These are phyloP conservation scores for Bombyx mandarina DNA, from an alignment of 1,140 invertebrate genomes.

Conservation along the genomic window DNA sequence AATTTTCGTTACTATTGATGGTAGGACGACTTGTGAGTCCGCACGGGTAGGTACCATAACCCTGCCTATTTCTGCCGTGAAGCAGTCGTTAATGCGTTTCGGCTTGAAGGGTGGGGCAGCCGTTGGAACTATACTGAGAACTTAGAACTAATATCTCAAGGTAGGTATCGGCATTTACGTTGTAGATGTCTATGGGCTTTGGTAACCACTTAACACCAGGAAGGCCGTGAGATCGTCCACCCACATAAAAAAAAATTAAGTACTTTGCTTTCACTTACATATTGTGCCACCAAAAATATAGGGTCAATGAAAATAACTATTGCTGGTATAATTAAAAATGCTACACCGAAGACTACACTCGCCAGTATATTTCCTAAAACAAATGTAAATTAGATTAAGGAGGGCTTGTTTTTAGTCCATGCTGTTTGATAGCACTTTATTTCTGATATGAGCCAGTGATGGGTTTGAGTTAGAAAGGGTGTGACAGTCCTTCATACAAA, in stretches of 20 bases:
- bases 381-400: background rate
- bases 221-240: background rate
- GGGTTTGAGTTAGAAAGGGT: no score
- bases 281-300: conserved; percentile 11
- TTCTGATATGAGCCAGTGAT: no score
- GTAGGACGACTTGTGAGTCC: no score
- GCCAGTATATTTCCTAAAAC: conserved; percentile 12
- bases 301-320: conserved; percentile 16
- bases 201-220: background rate
- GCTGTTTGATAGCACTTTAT: no score
- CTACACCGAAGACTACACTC: conserved; percentile 7
- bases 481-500: no score
- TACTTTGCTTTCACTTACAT: conserved; percentile 13
- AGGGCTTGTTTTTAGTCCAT: no score
- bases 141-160: background rate
- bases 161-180: background rate
- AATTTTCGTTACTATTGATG: no score
- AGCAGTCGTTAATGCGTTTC: background rate
- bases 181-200: background rate
- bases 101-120: background rate
- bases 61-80: background rate
- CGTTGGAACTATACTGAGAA: background rate
- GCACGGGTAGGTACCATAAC: no score
- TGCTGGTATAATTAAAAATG: conserved; percentile 9
- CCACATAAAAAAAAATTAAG: background rate